These are phyloP conservation scores for Drosophila santomea DNA, from an alignment of 1,140 invertebrate species.

Conservation along the genomic window DNA sequence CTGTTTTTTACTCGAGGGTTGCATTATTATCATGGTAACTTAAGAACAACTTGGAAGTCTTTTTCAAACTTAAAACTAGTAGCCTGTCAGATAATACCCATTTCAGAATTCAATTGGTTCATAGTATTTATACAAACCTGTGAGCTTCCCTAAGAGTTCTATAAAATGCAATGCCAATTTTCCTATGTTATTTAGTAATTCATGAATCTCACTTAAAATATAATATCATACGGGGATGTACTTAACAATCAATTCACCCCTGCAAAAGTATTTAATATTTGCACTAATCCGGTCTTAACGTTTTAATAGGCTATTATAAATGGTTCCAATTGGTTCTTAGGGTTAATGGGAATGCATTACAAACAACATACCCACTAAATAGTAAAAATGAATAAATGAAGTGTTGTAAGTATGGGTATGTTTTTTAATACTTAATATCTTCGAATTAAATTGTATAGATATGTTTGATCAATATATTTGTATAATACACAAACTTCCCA, in stretches of 20 bases:
- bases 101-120: not conserved
- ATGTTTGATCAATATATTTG: too few relatives aligned
- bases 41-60: not conserved
- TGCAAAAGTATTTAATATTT: not conserved
- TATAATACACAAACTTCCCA: too few relatives aligned
- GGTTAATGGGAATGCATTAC: not conserved
- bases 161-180: not conserved
- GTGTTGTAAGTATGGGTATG: too few relatives aligned
- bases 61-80: not conserved
- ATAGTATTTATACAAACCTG: too few relatives aligned
- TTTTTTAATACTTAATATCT: too few relatives aligned
- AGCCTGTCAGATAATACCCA: not conserved
- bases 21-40: slow-evolving; percentile 20
- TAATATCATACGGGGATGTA: not conserved
- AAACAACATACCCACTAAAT: too few relatives aligned
- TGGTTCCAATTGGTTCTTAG: not conserved
- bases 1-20: slow-evolving; percentile 16
- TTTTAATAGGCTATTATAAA: not conserved
- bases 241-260: not conserved
- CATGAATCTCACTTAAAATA: not conserved
- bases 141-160: not conserved
- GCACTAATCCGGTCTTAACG: not conserved
- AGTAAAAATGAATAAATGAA: too few relatives aligned
- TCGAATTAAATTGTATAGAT: too few relatives aligned
- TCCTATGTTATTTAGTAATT: not conserved